Evolutionary conservation across 2,797 vertebrate genomes (phyloP).

Genomic region (Hirundo rustica): DNA sequence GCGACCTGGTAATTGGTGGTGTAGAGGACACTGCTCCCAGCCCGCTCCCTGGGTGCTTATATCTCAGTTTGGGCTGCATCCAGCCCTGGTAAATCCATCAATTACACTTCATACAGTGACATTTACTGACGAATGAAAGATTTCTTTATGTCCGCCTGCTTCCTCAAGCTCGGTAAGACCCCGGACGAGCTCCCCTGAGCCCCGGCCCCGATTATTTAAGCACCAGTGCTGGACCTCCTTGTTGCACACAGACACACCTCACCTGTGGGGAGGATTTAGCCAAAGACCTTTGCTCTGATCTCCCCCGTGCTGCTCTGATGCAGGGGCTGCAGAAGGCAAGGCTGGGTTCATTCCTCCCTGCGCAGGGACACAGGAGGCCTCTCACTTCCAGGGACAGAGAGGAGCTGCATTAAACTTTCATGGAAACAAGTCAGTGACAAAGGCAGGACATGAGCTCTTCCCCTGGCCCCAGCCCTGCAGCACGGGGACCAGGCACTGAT

Average conservation of each 20-base stretch:
- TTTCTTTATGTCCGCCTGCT: slow-evolving; percentile 47
- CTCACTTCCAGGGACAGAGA: slow-evolving; percentile 33
- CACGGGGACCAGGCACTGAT: neutral
- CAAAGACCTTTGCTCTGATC: neutral
- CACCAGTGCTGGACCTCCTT: neutral
- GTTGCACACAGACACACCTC: neutral
- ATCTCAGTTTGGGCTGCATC: slow-evolving; percentile 62
- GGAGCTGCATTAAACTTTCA: slow-evolving; percentile 53
- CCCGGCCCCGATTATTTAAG: neutral
- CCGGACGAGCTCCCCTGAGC: neutral
- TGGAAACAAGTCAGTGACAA: slow-evolving; percentile 55
- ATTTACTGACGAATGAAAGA: slow-evolving; percentile 63
- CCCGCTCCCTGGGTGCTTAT: slow-evolving; percentile 12
- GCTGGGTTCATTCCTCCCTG: neutral
- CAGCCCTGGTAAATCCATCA: slow-evolving; percentile 67
- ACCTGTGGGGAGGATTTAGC: neutral
- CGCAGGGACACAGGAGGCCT: neutral
- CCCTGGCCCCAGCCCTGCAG: neutral
- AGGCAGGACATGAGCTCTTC: slow-evolving; percentile 42
- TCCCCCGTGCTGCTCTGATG: neutral
- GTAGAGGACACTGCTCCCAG: slow-evolving; percentile 44
- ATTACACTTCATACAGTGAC: slow-evolving; percentile 66
- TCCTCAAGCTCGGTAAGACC: neutral
- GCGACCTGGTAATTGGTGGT: slow-evolving; percentile 46
- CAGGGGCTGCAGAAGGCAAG: neutral